Conservation (phyloP, 2,888 invertebrate species). For the Poecilobothrus nobilitatus region DNA sequence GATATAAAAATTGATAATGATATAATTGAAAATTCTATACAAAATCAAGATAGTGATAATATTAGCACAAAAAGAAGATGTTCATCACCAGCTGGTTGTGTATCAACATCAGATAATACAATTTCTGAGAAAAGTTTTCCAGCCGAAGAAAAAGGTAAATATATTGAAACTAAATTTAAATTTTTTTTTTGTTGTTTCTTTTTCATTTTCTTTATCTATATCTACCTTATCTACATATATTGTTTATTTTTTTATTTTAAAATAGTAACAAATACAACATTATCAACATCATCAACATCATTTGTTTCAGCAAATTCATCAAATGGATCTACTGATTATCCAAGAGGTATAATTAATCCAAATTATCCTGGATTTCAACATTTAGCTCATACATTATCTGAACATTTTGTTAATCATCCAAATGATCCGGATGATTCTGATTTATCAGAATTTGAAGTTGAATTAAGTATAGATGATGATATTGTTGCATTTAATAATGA, state of each 20-base stretch:
- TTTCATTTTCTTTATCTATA: neutral
- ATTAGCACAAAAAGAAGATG: neutral
- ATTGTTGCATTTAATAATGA: conserved; percentile 38
- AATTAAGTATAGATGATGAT: conserved; percentile 33
- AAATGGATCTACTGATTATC: conserved; percentile 35
- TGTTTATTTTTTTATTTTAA: neutral
- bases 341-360: conserved; percentile 70
- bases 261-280: neutral
- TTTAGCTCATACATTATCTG: conserved; percentile 60
- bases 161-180: neutral
- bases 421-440: conserved; percentile 39
- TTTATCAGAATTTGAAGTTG: conserved; percentile 37
- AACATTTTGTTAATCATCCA: conserved; percentile 38
- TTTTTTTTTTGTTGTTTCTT: neutral
- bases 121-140: neutral
- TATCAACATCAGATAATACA: neutral
- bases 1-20: neutral
- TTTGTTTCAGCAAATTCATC: conserved; percentile 2
- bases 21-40: neutral
- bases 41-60: neutral
- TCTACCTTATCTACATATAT: neutral
- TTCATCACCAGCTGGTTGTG: conserved; percentile 10
- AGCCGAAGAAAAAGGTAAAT: neutral
- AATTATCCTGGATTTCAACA: conserved; percentile 80
- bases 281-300: neutral